Conservation (phyloP, 2,113 vertebrate genomes). For the Dasyprocta punctata region DNA sequence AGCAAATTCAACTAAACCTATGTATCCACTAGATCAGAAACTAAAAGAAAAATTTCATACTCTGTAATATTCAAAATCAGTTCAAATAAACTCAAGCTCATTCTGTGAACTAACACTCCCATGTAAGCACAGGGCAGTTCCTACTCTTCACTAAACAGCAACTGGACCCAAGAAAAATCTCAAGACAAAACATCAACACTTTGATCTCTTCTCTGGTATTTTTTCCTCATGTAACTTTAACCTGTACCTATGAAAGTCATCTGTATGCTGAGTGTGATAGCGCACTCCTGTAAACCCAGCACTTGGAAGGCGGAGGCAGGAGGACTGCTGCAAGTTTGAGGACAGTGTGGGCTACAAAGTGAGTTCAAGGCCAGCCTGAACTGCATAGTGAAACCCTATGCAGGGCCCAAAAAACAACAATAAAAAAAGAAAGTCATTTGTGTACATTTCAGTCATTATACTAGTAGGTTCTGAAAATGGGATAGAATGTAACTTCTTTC, state of each 20-base stretch:
- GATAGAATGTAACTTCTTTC: neutral
- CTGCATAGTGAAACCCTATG: no score
- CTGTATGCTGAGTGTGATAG: neutral
- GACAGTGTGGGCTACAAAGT: no score
- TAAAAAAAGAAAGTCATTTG: neutral
- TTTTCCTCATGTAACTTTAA: neutral
- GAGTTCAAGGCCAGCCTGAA: no score
- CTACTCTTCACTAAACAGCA: neutral
- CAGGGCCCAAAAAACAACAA: no score
- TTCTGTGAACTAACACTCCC: neutral
- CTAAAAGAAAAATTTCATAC: slow-evolving; percentile 41
- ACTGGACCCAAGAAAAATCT: neutral
- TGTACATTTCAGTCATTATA: neutral
- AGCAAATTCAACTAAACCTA: neutral
- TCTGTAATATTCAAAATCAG: neutral
- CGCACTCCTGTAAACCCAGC: no score
- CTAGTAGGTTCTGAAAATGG: neutral
- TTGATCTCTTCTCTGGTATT: neutral
- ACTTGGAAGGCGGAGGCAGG: no score
- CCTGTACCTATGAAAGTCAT: slow-evolving; percentile 11
- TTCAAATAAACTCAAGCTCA: slow-evolving; percentile 47
- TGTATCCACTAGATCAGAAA: slow-evolving; percentile 10
- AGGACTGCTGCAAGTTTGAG: no score
- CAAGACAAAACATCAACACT: neutral
- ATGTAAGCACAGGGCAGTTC: neutral